Evolutionary conservation across 2,888 invertebrate species (phyloP).

Genomic region (Brachyptera putata): DNA sequence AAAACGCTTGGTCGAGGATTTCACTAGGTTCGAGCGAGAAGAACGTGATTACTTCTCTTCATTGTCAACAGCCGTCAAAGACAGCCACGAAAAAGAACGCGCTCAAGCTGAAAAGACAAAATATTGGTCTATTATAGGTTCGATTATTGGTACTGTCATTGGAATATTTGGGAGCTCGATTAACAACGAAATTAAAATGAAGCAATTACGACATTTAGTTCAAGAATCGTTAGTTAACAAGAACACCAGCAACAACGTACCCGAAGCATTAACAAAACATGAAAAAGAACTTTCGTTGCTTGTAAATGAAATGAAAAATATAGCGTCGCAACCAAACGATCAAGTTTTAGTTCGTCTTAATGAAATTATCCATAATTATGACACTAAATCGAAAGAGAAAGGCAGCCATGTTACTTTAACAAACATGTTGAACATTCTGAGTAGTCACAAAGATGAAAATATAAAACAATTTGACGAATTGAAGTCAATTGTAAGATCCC

Average conservation of each 20-base stretch:
- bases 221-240: slow-evolving; percentile 44
- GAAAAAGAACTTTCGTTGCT: slow-evolving; percentile 23
- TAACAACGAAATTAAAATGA: slow-evolving; percentile 61
- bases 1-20: slow-evolving; percentile 51
- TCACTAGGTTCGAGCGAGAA: slow-evolving; percentile 63
- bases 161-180: slow-evolving; percentile 64
- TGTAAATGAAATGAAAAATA: slow-evolving; percentile 26
- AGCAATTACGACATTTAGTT: slow-evolving; percentile 59
- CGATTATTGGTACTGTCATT: slow-evolving; percentile 59
- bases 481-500: neutral
- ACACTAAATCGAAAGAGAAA: neutral
- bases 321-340: slow-evolving; percentile 10
- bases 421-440: neutral
- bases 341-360: slow-evolving; percentile 7
- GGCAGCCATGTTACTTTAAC: neutral
- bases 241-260: neutral
- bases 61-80: slow-evolving; percentile 69
- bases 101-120: slow-evolving; percentile 78
- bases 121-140: slow-evolving; percentile 76
- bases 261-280: slow-evolving; percentile 23
- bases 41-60: slow-evolving; percentile 70
- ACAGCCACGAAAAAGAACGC: slow-evolving; percentile 78
- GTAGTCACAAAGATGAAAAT: neutral
- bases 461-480: slow-evolving; percentile 1
- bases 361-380: slow-evolving; percentile 9